Evolutionary conservation across 2,888 invertebrate genomes (phyloP).

Genomic region (Neelides folsomi): DNA sequence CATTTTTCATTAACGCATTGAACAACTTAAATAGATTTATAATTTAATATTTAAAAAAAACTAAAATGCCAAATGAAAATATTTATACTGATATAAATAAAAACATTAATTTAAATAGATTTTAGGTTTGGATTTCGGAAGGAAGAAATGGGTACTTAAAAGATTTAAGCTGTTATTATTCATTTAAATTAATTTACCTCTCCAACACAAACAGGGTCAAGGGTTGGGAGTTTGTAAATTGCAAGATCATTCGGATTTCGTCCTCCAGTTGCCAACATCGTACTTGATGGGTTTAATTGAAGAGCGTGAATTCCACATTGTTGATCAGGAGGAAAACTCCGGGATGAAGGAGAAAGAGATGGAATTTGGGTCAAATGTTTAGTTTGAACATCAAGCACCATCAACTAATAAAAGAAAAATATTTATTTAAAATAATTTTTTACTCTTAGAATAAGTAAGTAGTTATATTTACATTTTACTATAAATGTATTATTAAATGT

Average conservation of each 20-base stretch:
- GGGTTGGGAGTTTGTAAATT: constrained; percentile 75
- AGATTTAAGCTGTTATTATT: not conserved
- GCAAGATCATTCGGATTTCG: constrained; percentile 85
- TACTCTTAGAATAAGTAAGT: not conserved
- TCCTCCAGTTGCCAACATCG: constrained; percentile 80
- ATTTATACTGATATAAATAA: too few species aligned
- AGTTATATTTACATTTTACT: not conserved
- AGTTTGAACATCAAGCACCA: constrained; percentile 82
- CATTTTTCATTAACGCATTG: not conserved
- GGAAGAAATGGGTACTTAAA: too few species aligned
- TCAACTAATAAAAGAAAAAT: constrained; percentile 46
- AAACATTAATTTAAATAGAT: too few species aligned
- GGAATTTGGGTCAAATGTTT: constrained; percentile 79
- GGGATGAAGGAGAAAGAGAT: constrained; percentile 44
- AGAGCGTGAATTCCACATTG: constrained; percentile 88
- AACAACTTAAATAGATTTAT: not conserved
- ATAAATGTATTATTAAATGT: constrained; percentile 2
- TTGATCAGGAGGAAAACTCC: constrained; percentile 38
- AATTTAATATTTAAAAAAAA: not conserved
- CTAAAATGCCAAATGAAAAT: too few species aligned
- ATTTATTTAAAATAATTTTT: not conserved
- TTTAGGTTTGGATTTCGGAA: too few species aligned
- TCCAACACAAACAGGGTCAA: constrained; percentile 87
- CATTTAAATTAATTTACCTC: constrained; percentile 43
- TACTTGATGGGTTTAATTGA: constrained; percentile 78